These are phyloP conservation scores for Nymphalis urticae DNA, from an alignment of 2,888 invertebrate species.

Conservation along the genomic window DNA sequence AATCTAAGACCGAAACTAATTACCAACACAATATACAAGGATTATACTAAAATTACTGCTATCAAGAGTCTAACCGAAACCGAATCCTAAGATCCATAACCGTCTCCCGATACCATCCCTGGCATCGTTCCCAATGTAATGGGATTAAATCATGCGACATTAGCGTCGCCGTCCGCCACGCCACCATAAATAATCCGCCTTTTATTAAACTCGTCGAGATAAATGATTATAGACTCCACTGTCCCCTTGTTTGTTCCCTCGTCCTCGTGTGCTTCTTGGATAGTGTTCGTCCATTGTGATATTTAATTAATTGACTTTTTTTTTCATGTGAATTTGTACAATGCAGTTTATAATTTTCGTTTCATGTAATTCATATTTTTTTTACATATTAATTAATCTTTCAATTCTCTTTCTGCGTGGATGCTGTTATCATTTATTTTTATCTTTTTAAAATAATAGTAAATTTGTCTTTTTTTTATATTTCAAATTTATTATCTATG, in stretches of 20 bases:
- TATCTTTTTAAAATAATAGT: no score
- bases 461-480: no score
- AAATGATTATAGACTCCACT: conserved; percentile 77
- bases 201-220: conserved; percentile 81
- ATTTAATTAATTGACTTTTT: conserved; percentile 32
- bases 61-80: conserved; percentile 5
- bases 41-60: conserved; percentile 9
- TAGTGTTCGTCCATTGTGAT: conserved; percentile 39
- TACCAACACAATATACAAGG: conserved; percentile 4
- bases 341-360: conserved; percentile 1
- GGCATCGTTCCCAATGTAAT: conserved; percentile 76
- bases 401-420: no score
- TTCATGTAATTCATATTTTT: background rate
- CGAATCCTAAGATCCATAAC: conserved; percentile 26
- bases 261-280: conserved; percentile 41
- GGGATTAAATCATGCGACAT: conserved; percentile 80
- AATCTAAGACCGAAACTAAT: background rate
- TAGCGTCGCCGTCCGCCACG: conserved; percentile 57
- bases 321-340: conserved; percentile 4
- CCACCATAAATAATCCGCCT: conserved; percentile 79
- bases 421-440: no score
- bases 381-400: no score
- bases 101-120: conserved; percentile 47
- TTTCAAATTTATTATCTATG: no score
- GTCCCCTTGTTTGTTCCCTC: conserved; percentile 64